Base-by-base conservation (phyloP, 2,797 vertebrate genomes). In the Clangula hyemalis region DNA sequence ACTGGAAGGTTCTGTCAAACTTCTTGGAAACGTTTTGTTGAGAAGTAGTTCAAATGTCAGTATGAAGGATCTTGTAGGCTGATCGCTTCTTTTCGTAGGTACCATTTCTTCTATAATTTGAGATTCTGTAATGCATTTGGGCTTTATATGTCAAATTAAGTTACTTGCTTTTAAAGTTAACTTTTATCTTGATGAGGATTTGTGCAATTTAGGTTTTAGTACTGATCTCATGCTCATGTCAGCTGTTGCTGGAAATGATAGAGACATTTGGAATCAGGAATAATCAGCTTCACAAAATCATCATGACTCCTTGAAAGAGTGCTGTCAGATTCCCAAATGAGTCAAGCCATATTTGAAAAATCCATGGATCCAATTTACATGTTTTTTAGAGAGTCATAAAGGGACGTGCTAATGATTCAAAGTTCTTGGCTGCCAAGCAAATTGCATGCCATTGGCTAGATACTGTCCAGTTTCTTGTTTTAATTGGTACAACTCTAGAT, bases 261-360 rank as follows among this genome's bases (percentile, higher is more conserved):
- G 81, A 85, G 90, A 68, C 71, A 60, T 92, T 91, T 94, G 80
- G 71, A 82, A 89, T 84, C 34, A 75, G 77, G n/a, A 92, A 93
- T 75, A 77, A 80, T 93, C 49, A 53, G 20, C 53, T 90, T 93
- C 43, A 77, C 68, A 80, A 54, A 83, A 80, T 68, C 72, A 41
- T 85, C 24, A 6, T 90, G 53, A 38, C 47, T 90, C 27, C 71
- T 89, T 92, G 53, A 57, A 93, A 71, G 49, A 81, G 32, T 47
- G 34, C 51, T 93, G 74, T 56, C 85, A 91, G 77, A 57, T 90
- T 96, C 69, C 58, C 61, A 91, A 69, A 92, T n/a, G 34, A 93
- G 38, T 85, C 78, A 75, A 80, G 21, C 61, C 28, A 4, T 72
- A 71, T 85, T 89, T 93, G 84, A 95, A 87, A 89, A 87, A 85